A percentile compares a stretch with the other conserved stretches of the same genome.
phyloP scores from a whole-genome alignment of 2,113 vertebrate species.

The Gallinago undulata region DNA sequence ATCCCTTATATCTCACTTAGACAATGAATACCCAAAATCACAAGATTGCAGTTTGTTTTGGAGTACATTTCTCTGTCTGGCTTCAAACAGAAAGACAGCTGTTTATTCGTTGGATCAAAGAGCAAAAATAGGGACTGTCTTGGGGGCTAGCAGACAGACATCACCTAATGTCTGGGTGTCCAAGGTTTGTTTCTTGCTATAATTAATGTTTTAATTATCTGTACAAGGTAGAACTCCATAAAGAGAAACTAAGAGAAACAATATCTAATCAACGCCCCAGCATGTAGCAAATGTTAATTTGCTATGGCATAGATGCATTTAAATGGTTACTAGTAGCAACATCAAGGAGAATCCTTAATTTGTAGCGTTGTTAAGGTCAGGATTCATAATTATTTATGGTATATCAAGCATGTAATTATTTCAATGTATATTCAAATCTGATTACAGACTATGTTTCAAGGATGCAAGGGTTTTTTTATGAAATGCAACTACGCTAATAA shows the following conservation, averaged over 20 bases:
- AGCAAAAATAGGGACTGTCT: background rate
- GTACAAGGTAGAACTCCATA: background rate
- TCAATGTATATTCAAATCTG: slow-evolving; percentile 15
- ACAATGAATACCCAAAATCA: background rate
- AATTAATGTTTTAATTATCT: background rate
- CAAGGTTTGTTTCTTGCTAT: background rate
- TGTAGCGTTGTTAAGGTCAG: background rate
- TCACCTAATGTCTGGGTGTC: background rate
- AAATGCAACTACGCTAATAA: background rate
- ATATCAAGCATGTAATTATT: slow-evolving; percentile 24
- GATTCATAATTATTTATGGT: slow-evolving; percentile 23
- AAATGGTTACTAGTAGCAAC: background rate
- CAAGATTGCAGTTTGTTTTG: background rate
- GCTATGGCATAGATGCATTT: background rate
- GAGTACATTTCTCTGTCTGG: background rate
- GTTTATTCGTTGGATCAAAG: background rate
- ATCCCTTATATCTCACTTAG: background rate
- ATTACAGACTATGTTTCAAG: background rate
- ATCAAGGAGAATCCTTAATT: background rate
- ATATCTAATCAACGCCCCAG: background rate
- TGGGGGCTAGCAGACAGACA: background rate
- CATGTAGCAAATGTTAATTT: background rate
- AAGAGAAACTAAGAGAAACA: background rate
- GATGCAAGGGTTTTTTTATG: background rate
- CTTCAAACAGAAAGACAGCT: background rate